Evolutionary conservation across 2,113 vertebrate species (phyloP).

Genomic region (Jaculus jaculus): DNA sequence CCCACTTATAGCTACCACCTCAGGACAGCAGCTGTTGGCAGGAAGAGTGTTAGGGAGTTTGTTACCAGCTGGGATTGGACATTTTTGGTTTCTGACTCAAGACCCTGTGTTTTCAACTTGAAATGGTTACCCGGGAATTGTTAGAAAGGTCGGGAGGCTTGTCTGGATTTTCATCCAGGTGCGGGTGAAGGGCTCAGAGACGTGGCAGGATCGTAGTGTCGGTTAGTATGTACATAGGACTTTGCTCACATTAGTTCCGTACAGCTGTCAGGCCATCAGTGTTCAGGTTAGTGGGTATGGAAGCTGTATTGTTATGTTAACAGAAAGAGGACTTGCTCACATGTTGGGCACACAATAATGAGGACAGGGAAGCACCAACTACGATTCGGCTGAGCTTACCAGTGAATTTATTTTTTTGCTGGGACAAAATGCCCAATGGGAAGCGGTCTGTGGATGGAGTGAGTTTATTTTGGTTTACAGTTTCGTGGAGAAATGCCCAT

Average conservation of each 20-base stretch:
- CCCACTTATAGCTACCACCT: not conserved
- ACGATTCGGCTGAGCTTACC: not conserved
- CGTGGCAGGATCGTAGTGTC: accelerated
- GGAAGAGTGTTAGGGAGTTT: accelerated
- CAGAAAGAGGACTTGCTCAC: not conserved
- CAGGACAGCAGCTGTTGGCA: accelerated
- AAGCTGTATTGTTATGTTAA: not conserved
- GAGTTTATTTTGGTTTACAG: no score
- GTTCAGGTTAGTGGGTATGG: not conserved
- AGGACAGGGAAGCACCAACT: not conserved
- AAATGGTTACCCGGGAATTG: not conserved
- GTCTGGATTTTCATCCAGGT: no score
- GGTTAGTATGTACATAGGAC: accelerated
- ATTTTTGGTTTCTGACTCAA: not conserved
- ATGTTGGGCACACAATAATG: not conserved
- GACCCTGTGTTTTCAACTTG: not conserved
- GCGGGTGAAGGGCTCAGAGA: not conserved
- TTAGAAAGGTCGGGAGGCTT: no score
- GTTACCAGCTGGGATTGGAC: not conserved
- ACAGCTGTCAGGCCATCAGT: not conserved
- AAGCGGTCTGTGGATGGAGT: no score
- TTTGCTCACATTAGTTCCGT: not conserved
- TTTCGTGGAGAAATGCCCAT: no score
- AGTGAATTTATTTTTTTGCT: no score
- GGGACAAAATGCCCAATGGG: no score